Evolutionary conservation across 2,113 vertebrate species (phyloP), one percentile per base, ranked within the genome.

Genomic region (Bostrychus sinensis): DNA sequence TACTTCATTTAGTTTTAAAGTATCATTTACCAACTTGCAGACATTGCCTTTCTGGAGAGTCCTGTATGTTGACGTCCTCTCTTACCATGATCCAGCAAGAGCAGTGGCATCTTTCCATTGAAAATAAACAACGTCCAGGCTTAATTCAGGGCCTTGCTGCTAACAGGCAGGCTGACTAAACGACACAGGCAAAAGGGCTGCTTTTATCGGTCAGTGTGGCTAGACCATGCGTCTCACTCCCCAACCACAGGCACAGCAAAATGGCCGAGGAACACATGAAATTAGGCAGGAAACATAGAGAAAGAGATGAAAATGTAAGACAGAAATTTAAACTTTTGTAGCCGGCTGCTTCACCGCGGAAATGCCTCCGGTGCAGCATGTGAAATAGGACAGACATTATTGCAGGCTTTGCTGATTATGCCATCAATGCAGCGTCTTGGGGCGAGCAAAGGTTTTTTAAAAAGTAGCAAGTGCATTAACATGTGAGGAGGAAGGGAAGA

Each of bases 211-310:
- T 78, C 69, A 48, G 62, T 83, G 86, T 61, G 88, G 83, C 61
- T 10, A 84, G 81, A 81, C 83, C 83, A 66, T 83, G 74, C 34
- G 84, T 87, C 83, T 84, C 77, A 81, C 65, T 83, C 68, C 53
- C 56, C 36, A 2, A 76, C 79, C 81, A 51, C 85, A 86, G 78
- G 62, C 30, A 37, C 66, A 56, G 63, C n/a, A 48, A 55, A 36
- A 30, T 1, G 17, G 57, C 4, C 23, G 62, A 22, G 16, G 46
- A 43, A 14, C 20, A 14, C 16, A 41, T 12, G 38, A 10, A n/a
- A 43, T 28, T 19, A 16, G 25, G 19, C 25, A 48, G 46, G 37
- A 57, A 64, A 67, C 42, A 22, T 45, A 1, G 32, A 67, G 56
- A 57, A 48, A 12, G 53, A 39, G 58, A 48, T 14, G 41, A 75